Base-by-base conservation (phyloP, 2,113 vertebrate genomes). In the Thamnaconus septentrionalis region DNA sequence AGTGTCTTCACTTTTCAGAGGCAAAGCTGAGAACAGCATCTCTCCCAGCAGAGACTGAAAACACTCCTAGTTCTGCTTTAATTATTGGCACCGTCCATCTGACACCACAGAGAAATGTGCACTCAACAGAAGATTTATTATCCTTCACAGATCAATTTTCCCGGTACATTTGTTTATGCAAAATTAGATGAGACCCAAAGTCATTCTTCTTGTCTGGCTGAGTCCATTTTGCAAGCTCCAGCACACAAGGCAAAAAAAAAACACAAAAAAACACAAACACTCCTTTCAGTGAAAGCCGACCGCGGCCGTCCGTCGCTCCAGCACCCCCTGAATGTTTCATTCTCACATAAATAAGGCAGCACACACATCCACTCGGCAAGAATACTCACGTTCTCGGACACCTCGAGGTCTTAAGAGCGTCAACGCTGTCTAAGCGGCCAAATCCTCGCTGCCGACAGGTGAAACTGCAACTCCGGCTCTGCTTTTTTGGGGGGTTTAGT, bases 131-230 rank as follows among this genome's bases (percentile, higher is more conserved):
- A 31, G 18, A 31, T 31, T 31, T 31, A 31, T 31, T 31, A 31
- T 31, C 18, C 18, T 31, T 31, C 18, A 31, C 2, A 31, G 18
- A 31, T 31, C 18, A 31, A 1, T 31, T 31, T 31, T 31, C 1
- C 18, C 18, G 18, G 18, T 31, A 31, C 18, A 31, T 31, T 31
- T 31, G 18, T 31, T 31, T 31, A 31, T 31, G 18, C 18, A 31
- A 31, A 31, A 31, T 31, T 31, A 11, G 48, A 50, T 9, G 48
- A 10, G n/a, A 5, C 9, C 10, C 48, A 50, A 87, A 76, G 84
- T 67, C 76, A 70, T 41, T 43, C 18, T 59, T 6, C 5, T 68
- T 73, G 83, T 76, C 71, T 73, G 80, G 76, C 74, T 85, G 59
- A 59, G 84, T 85, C 18, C 73, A 73, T 66, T 76, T 81, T 76